These are phyloP conservation scores for Vombatus ursinus DNA, from an alignment of 2,113 vertebrate genomes.

Conservation along the genomic window DNA sequence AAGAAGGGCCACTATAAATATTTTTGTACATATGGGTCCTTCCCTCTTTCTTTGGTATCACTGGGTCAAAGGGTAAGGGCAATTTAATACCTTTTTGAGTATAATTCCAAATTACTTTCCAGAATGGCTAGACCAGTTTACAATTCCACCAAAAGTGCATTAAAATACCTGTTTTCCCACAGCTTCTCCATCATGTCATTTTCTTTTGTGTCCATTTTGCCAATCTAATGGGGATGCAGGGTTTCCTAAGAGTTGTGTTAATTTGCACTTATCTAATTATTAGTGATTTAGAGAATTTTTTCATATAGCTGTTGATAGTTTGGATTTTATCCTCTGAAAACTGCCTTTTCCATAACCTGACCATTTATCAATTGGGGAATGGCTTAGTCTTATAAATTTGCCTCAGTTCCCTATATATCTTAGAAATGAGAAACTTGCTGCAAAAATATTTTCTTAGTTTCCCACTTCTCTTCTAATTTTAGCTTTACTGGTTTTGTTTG, in stretches of 20 bases:
- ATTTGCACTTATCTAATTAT: not conserved
- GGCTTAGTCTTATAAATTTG: not conserved
- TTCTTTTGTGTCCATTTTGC: not conserved
- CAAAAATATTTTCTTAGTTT: not conserved
- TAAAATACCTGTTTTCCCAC: too few relatives aligned
- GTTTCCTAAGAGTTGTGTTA: not conserved
- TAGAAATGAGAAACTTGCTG: not conserved
- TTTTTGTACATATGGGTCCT: too few relatives aligned
- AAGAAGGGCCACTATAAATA: too few relatives aligned
- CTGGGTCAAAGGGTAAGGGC: too few relatives aligned
- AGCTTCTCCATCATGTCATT: not conserved
- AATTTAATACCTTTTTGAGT: too few relatives aligned
- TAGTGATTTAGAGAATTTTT: not conserved
- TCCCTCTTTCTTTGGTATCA: too few relatives aligned
- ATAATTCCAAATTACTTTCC: too few relatives aligned
- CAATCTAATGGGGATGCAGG: not conserved
- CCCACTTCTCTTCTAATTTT: not conserved
- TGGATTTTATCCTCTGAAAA: not conserved
- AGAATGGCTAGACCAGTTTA: too few relatives aligned
- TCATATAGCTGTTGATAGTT: not conserved
- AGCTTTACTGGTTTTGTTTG: too few relatives aligned
- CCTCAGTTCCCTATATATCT: not conserved
- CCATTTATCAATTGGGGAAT: not conserved
- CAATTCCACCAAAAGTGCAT: too few relatives aligned
- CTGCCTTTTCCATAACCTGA: not conserved